Base-by-base conservation (phyloP, 2,797 vertebrate genomes). In the Agapornis canus region DNA sequence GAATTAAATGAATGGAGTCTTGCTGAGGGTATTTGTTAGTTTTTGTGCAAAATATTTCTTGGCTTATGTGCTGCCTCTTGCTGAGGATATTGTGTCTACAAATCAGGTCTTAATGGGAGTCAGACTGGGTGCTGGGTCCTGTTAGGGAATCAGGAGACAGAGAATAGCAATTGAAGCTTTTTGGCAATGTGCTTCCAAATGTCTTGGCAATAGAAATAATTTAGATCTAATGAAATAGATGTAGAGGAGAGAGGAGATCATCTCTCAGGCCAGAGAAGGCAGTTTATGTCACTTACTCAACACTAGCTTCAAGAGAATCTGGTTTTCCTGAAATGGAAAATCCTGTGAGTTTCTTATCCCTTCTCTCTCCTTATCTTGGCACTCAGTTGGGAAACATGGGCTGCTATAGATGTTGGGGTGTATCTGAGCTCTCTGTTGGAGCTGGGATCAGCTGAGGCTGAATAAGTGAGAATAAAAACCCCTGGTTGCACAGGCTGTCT, bases 111-210 rank as follows among this genome's bases (percentile, higher is more conserved):
- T 49, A 66, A 73, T 57, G 27, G 94, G 60, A 88, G 79, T 93
- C 70, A 89, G 52, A 6, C 42, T 63, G 61, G 25, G 23, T 82
- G 63, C 65, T 72, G 64, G 52, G 80, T 75, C 49, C 35, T 95
- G 35, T 37, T 25, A 11, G 61, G 52, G 35, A 45, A 48, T 75
- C 40, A 22, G 32, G 32, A 57, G 43, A 45, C 42, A 25, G 47
- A 29, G 42, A 37, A 79, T 56, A 91, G 29, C 1, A 4, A 43
- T 5, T 93, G 92, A 92, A 66, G 40, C 2, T 57, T 60, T 96
- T 90, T 69, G 81, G 51, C 71, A 86, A 68, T 86, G 76, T 90
- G 10, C 48, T 96, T 93, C 90, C 90, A 94, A 87, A 86, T 60
- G 47, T 66, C 78, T 93, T 90, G 61, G 78, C 72, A 77, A 80